phyloP scores from a whole-genome alignment of 2,797 vertebrate genomes.

The Rhinichthys osculus region DNA sequence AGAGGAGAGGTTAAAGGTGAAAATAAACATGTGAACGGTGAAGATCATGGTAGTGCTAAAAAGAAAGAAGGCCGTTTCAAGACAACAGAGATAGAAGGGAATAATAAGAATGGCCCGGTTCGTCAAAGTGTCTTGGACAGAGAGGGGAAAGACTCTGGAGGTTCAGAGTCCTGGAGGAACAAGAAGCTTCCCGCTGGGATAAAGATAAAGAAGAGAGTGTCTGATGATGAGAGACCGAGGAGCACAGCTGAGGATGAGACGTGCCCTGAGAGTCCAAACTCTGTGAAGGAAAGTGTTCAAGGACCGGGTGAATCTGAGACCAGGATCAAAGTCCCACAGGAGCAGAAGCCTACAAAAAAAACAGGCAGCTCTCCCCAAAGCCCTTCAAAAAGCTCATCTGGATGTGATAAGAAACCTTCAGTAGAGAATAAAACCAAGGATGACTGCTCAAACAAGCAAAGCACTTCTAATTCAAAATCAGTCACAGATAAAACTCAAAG shows the following conservation, averaged over 20 bases:
- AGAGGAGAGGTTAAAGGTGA: slow-evolving; percentile 44
- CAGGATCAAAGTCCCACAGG: slow-evolving; percentile 7
- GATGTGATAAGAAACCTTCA: neutral
- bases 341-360: neutral
- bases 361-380: neutral
- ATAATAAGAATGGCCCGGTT: slow-evolving; percentile 11
- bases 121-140: slow-evolving; percentile 45
- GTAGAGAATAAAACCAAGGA: neutral
- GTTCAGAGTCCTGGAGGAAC: slow-evolving; percentile 59
- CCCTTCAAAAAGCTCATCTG: slow-evolving; percentile 1
- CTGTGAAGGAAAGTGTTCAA: slow-evolving; percentile 11
- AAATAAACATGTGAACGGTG: slow-evolving; percentile 8
- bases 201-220: slow-evolving; percentile 73
- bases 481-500: slow-evolving; percentile 3
- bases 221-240: slow-evolving; percentile 66
- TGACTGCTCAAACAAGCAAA: slow-evolving; percentile 21
- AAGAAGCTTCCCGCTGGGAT: slow-evolving; percentile 71
- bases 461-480: slow-evolving; percentile 13
- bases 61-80: neutral
- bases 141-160: slow-evolving; percentile 57
- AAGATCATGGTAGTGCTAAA: slow-evolving; percentile 40
- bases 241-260: slow-evolving; percentile 11
- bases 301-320: neutral
- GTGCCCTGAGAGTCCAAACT: neutral
- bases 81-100: slow-evolving; percentile 38